phyloP scores from a whole-genome alignment of 2,797 vertebrate species.

The Sciaenops ocellatus region DNA sequence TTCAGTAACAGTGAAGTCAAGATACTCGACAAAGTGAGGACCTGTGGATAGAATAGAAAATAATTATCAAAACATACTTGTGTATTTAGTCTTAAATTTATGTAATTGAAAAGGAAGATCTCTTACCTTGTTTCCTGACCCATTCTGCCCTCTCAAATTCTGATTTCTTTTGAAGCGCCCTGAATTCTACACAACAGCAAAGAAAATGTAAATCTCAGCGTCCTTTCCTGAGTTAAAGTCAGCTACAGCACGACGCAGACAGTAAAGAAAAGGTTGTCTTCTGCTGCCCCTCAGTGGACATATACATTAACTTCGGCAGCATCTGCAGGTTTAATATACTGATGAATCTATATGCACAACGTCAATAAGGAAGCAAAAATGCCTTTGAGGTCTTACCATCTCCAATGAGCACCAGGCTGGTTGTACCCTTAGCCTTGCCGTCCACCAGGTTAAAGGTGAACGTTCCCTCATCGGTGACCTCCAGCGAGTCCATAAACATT shows the following conservation, averaged over 20 bases:
- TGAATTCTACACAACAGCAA: slow-evolving; percentile 88
- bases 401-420: slow-evolving; percentile 96
- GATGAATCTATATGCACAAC: neutral
- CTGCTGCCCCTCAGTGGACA: slow-evolving; percentile 82
- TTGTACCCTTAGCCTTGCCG: slow-evolving; percentile 95
- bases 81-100: slow-evolving; percentile 1
- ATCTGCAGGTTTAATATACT: neutral
- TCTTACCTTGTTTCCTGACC: slow-evolving; percentile 96
- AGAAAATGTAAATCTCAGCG: neutral
- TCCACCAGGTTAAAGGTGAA: slow-evolving; percentile 97
- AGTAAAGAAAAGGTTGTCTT: slow-evolving; percentile 53
- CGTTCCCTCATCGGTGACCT: slow-evolving; percentile 95
- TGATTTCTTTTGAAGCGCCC: slow-evolving; percentile 94
- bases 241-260: neutral
- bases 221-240: neutral
- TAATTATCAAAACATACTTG: neutral
- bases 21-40: slow-evolving; percentile 97
- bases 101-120: neutral
- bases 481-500: slow-evolving; percentile 97
- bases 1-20: slow-evolving; percentile 92
- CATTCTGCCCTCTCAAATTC: slow-evolving; percentile 97
- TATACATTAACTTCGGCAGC: slow-evolving; percentile 52
- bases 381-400: slow-evolving; percentile 85
- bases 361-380: neutral
- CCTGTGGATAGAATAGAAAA: slow-evolving; percentile 81